Base-by-base conservation (phyloP, 2,888 invertebrate species). In the Cephus runcator region DNA sequence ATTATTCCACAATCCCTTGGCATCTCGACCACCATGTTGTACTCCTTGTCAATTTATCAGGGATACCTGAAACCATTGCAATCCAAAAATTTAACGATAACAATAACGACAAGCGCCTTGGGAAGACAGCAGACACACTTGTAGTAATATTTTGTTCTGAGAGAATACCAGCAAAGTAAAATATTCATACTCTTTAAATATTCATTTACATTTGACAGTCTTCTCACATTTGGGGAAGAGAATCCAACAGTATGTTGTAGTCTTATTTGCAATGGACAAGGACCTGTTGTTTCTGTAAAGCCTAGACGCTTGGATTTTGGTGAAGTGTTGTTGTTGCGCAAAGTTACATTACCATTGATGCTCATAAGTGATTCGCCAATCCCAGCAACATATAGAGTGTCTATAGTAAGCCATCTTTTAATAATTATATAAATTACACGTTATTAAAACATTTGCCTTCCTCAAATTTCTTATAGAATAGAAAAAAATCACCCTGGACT, bases 341-440 rank as follows among this genome's bases (percentile, higher is more conserved):
- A 91, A 79, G 91, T 91, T 56, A 91, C 92, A 3, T 93, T 93
- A 90, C 87, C 85, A 1, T 88, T 96, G 1, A 92, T 92, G 0
- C 88, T 96, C 0, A 93, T 93, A 78, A 96, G 95, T 85, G 95
- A 96, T 87, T 95, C 96, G 0, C 95, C 96, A 1, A 94, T 96
- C 69, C 88, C 92, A 74, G 95, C 96, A 0, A 89, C 92, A 82
- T 94, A 93, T 84, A 93, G 90, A 76, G 92, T 93, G 3, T 89
- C 91, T 73, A 88, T 94, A 92, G 89, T 89, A 81, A 79, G 69
- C 77, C 76, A 30, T 73, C 31, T 9, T 76, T 36, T 11, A 30
- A 0, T 69, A 69, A 69, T 69, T 69, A 12, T 69, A 69, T 12
- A 69, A 69, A 23, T 11, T 30, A 3, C 15, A 69, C 11, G 12